phyloP scores from a whole-genome alignment of 2,888 invertebrate genomes.

The Napeogenes inachia region DNA sequence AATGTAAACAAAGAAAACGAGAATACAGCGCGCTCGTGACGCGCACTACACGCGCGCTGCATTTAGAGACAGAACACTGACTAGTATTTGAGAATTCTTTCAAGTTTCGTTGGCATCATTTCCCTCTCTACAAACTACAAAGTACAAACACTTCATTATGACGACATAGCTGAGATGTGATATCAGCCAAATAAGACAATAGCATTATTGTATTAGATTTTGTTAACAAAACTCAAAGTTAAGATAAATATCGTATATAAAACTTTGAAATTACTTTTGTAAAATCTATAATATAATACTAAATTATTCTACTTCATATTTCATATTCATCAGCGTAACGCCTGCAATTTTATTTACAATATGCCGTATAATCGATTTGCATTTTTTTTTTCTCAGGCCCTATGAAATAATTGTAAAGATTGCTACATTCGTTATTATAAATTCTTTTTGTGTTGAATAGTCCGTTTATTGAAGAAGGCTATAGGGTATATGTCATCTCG shows the following conservation, averaged over 20 bases:
- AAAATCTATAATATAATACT: too few relatives aligned
- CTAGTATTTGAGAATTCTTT: slow-evolving; percentile 32
- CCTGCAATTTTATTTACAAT: neutral
- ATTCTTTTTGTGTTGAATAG: too few relatives aligned
- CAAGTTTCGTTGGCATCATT: slow-evolving; percentile 32
- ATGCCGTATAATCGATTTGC: neutral
- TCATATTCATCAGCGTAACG: neutral
- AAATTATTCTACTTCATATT: too few relatives aligned
- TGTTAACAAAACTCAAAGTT: too few relatives aligned
- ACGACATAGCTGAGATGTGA: slow-evolving; percentile 15
- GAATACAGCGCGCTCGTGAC: slow-evolving; percentile 20
- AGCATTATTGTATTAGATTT: too few relatives aligned
- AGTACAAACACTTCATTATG: slow-evolving; percentile 12
- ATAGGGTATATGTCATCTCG: too few relatives aligned
- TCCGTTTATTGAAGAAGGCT: too few relatives aligned
- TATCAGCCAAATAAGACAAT: slow-evolving; percentile 8
- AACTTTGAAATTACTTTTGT: too few relatives aligned
- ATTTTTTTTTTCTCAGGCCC: neutral
- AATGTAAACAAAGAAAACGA: slow-evolving; percentile 39
- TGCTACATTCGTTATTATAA: neutral
- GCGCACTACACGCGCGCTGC: slow-evolving; percentile 23
- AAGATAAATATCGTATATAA: too few relatives aligned
- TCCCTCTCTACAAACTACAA: slow-evolving; percentile 31
- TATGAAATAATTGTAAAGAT: neutral
- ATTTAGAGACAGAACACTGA: slow-evolving; percentile 8